These are phyloP conservation scores for Formica exsecta DNA, from an alignment of 1,140 invertebrate genomes.

Conservation along the genomic window DNA sequence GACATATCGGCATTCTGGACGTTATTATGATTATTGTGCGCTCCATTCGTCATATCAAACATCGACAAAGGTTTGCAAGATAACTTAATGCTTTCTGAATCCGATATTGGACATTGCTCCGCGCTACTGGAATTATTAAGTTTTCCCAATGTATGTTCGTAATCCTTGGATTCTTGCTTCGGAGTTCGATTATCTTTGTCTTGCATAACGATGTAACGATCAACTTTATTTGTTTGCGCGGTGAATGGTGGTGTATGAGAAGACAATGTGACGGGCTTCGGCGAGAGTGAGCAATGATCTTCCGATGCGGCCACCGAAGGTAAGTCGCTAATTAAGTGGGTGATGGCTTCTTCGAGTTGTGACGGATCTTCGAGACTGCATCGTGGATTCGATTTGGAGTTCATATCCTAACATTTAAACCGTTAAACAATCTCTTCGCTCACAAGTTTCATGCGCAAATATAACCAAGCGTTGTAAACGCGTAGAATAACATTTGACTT, in stretches of 20 bases:
- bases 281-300: constrained; percentile 71
- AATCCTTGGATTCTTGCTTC: constrained; percentile 18
- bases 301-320: constrained; percentile 83
- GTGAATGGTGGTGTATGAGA: constrained; percentile 79
- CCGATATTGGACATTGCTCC: constrained; percentile 27
- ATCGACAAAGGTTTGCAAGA: constrained; percentile 23
- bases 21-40: background rate
- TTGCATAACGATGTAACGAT: constrained; percentile 64
- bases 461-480: background rate
- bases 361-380: constrained; percentile 89
- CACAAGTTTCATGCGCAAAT: background rate
- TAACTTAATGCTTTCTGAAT: background rate
- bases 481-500: constrained; percentile 29
- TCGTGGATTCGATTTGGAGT: constrained; percentile 67
- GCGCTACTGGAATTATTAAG: background rate
- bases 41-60: background rate
- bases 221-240: constrained; percentile 79
- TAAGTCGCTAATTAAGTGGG: constrained; percentile 90
- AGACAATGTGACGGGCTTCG: constrained; percentile 81
- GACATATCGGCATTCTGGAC: background rate
- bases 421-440: constrained; percentile 9
- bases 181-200: constrained; percentile 16
- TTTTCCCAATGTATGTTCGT: background rate
- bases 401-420: constrained; percentile 41
- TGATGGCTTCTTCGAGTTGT: constrained; percentile 89